These are phyloP conservation scores for Lepus timidus DNA, from an alignment of 2,113 vertebrate genomes.

Conservation along the genomic window DNA sequence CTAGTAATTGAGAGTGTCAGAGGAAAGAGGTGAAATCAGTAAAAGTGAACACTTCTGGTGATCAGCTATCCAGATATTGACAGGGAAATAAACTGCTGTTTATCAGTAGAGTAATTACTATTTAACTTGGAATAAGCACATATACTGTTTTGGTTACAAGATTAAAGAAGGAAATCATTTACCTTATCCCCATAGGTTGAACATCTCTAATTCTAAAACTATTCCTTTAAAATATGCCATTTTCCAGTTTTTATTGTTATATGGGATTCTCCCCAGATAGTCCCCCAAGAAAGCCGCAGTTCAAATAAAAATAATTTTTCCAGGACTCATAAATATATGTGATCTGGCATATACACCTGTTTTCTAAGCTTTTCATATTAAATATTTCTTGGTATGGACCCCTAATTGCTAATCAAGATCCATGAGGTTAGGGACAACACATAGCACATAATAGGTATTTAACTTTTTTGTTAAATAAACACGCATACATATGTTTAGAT, in stretches of 20 bases:
- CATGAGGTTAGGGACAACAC: background rate
- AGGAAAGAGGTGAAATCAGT: background rate
- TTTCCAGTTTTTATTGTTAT: background rate
- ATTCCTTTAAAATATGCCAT: background rate
- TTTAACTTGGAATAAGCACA: background rate
- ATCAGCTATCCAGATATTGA: background rate
- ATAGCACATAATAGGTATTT: background rate
- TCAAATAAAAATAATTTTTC: background rate
- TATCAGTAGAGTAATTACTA: background rate
- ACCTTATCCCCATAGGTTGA: background rate
- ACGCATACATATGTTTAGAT: too few species aligned
- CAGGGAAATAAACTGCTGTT: background rate
- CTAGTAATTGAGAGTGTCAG: background rate
- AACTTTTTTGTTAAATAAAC: conserved; percentile 14
- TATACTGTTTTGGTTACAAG: background rate
- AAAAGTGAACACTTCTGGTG: background rate
- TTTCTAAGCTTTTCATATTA: background rate
- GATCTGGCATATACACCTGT: background rate
- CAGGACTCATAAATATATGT: background rate
- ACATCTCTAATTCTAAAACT: background rate
- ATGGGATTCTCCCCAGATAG: background rate
- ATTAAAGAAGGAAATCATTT: background rate
- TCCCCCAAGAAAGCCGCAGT: background rate
- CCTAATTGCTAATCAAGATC: background rate
- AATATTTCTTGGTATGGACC: background rate